phyloP scores from a whole-genome alignment of 2,797 vertebrate genomes.

The Gallirallus australis region DNA sequence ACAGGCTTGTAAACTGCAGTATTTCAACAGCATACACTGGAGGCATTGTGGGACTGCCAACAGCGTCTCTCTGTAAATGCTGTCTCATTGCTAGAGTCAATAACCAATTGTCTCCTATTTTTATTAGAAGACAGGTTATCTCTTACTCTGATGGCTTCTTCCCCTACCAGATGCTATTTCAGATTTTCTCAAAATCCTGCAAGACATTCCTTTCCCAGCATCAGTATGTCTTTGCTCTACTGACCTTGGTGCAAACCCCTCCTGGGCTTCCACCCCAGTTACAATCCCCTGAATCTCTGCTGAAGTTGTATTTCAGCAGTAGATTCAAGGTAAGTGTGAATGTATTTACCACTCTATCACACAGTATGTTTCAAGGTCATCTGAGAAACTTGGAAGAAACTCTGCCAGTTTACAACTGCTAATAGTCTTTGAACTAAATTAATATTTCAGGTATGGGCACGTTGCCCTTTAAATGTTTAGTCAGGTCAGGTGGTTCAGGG shows the following conservation, averaged over 20 bases:
- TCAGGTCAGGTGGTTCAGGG: background rate
- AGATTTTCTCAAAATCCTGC: background rate
- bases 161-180: background rate
- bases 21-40: background rate
- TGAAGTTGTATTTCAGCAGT: background rate
- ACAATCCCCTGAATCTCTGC: background rate
- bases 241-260: background rate
- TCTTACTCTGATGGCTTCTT: background rate
- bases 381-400: background rate
- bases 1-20: background rate
- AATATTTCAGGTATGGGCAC: background rate
- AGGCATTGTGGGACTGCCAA: constrained; percentile 2
- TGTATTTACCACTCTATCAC: background rate
- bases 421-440: background rate
- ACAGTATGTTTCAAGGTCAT: background rate
- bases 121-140: background rate
- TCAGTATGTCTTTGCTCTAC: background rate
- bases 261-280: background rate
- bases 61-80: background rate
- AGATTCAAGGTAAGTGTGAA: background rate
- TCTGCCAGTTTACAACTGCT: background rate
- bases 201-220: background rate
- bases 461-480: background rate
- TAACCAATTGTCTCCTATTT: background rate
- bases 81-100: background rate